These are phyloP conservation scores for Cheilosia vernalis DNA, from an alignment of 2,888 invertebrate genomes.

Conservation along the genomic window DNA sequence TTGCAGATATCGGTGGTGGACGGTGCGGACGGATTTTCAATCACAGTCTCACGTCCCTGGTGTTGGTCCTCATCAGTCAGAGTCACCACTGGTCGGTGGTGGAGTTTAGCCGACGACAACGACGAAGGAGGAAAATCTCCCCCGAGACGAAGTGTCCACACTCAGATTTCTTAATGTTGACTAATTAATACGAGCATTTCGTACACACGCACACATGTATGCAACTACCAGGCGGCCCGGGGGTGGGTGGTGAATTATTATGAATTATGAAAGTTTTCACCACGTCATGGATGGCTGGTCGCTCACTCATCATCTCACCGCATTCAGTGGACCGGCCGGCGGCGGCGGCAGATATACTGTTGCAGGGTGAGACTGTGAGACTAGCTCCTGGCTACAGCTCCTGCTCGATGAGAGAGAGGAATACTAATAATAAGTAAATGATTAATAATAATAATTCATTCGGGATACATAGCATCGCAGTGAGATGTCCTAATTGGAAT, in stretches of 20 bases:
- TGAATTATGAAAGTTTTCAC: constrained; percentile 75
- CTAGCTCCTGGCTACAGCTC: constrained; percentile 10
- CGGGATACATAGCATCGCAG: constrained; percentile 81
- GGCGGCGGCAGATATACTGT: background rate
- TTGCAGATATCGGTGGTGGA: constrained; percentile 60
- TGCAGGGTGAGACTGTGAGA: constrained; percentile 8
- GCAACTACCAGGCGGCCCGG: background rate
- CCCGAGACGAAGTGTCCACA: constrained; percentile 70
- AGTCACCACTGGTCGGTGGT: no score
- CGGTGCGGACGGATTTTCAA: constrained; percentile 57
- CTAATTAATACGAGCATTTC: constrained; percentile 71
- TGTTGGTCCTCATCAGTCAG: constrained; percentile 56
- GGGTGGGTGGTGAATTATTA: constrained; percentile 59
- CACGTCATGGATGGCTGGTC: constrained; percentile 72
- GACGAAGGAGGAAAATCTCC: constrained; percentile 38
- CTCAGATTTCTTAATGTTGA: constrained; percentile 75
- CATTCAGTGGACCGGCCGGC: constrained; percentile 6
- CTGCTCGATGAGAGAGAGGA: constrained; percentile 64
- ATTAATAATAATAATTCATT: constrained; percentile 83
- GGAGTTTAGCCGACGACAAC: constrained; percentile 23
- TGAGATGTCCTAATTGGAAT: constrained; percentile 83
- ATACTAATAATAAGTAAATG: constrained; percentile 81
- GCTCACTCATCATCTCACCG: constrained; percentile 70
- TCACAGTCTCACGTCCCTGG: constrained; percentile 30
- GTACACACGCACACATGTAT: constrained; percentile 29